These are phyloP conservation scores for Actinostola sp. DNA, from an alignment of 92 coral and sea anemone species.

Conservation along the genomic window DNA sequence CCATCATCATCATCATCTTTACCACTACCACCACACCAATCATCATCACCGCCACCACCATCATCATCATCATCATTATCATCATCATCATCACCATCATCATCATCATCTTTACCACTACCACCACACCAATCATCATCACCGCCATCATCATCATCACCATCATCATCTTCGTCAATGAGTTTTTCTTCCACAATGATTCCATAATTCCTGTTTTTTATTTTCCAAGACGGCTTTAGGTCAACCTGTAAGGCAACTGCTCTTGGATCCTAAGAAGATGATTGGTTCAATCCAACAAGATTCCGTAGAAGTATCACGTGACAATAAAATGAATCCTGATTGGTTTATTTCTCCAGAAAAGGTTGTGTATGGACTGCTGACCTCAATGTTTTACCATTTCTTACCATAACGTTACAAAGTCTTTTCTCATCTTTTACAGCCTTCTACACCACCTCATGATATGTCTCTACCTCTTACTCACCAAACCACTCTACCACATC, in stretches of 20 bases:
- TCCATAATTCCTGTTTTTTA: neutral
- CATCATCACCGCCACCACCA: too few relatives aligned
- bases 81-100: too few relatives aligned
- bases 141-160: too few relatives aligned
- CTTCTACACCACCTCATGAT: neutral
- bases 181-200: neutral
- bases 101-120: too few relatives aligned
- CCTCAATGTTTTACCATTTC: too few relatives aligned
- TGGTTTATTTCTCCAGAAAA: slow-evolving; percentile 60
- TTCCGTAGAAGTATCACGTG: slow-evolving; percentile 6
- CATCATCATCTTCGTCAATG: neutral
- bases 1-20: too few relatives aligned
- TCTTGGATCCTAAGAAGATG: slow-evolving; percentile 57
- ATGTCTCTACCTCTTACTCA: neutral
- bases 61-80: too few relatives aligned
- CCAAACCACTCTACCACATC: neutral
- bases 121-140: too few relatives aligned
- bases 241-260: slow-evolving; percentile 65
- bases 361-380: neutral
- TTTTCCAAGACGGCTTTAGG: slow-evolving; percentile 34
- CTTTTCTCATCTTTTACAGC: too few relatives aligned
- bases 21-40: too few relatives aligned
- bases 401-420: too few relatives aligned
- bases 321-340: slow-evolving; percentile 22
- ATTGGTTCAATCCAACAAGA: slow-evolving; percentile 36